A percentile compares a stretch with the other conserved stretches of the same genome.
Conservation (phyloP, 2,888 invertebrate genomes). For the Orthonychiurus folsomi region DNA sequence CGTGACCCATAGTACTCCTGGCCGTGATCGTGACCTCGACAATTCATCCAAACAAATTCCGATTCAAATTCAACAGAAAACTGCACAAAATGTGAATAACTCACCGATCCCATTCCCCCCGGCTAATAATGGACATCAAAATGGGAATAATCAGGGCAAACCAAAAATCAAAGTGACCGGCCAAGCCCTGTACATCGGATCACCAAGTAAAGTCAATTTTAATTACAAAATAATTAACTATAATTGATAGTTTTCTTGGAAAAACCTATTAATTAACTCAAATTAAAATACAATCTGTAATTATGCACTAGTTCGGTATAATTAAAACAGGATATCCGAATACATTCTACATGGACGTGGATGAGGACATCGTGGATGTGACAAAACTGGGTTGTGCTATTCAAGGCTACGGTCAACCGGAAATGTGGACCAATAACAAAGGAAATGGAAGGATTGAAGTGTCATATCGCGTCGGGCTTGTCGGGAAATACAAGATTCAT, state of each 20-base stretch:
- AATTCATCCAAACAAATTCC: too few species aligned
- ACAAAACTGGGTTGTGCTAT: slow-evolving; percentile 16
- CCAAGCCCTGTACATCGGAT: slow-evolving; percentile 20
- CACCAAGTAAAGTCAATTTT: slow-evolving; percentile 15
- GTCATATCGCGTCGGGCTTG: slow-evolving; percentile 23
- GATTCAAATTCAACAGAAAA: too few species aligned
- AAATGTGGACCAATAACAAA: slow-evolving; percentile 23
- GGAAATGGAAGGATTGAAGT: slow-evolving; percentile 19
- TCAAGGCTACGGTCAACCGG: slow-evolving; percentile 10
- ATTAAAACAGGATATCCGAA: slow-evolving; percentile 19
- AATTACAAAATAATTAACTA: neutral
- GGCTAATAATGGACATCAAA: too few species aligned
- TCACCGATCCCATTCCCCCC: too few species aligned
- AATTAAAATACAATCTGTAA: too few species aligned
- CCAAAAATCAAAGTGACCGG: slow-evolving; percentile 7
- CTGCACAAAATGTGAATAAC: too few species aligned
- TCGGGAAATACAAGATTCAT: slow-evolving; percentile 21
- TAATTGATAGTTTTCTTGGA: too few species aligned
- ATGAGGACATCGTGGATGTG: slow-evolving; percentile 18
- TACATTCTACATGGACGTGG: slow-evolving; percentile 20
- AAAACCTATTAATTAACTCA: too few species aligned
- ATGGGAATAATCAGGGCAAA: too few species aligned
- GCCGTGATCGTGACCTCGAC: too few species aligned
- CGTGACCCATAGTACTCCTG: too few species aligned
- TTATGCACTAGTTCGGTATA: too few species aligned